phyloP scores from a whole-genome alignment of 2,888 invertebrate species.

The Catocala fraxini region DNA sequence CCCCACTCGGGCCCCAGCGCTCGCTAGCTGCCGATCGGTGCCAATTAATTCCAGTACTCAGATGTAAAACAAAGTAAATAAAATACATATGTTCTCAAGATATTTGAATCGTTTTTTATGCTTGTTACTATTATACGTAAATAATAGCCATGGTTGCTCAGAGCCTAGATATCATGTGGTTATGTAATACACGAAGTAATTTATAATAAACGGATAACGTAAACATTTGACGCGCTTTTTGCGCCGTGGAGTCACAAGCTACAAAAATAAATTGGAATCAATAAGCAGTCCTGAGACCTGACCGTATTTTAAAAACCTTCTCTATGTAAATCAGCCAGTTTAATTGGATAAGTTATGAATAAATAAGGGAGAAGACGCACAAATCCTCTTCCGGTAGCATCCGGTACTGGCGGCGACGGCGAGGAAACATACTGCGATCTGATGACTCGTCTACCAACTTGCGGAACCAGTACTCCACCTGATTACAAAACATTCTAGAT shows the following conservation, averaged over 20 bases:
- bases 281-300: too few species aligned
- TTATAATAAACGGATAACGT: too few species aligned
- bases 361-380: slow-evolving; percentile 67
- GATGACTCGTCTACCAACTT: slow-evolving; percentile 77
- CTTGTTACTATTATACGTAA: too few species aligned
- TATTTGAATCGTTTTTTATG: too few species aligned
- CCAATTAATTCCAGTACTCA: slow-evolving; percentile 64
- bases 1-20: slow-evolving; percentile 80
- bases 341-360: slow-evolving; percentile 18
- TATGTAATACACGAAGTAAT: too few species aligned
- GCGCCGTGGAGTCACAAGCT: too few species aligned
- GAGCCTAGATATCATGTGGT: too few species aligned
- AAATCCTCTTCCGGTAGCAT: slow-evolving; percentile 79
- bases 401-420: slow-evolving; percentile 77
- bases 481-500: slow-evolving; percentile 4
- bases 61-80: slow-evolving; percentile 2
- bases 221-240: too few species aligned
- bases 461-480: slow-evolving; percentile 85
- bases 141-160: too few species aligned
- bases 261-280: too few species aligned
- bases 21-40: slow-evolving; percentile 86
- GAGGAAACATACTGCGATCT: slow-evolving; percentile 69
- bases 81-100: too few species aligned
- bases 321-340: not conserved
- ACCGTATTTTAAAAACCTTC: too few species aligned